Conservation (phyloP, 1,140 invertebrate species). For the Mesaphorura yosii region DNA sequence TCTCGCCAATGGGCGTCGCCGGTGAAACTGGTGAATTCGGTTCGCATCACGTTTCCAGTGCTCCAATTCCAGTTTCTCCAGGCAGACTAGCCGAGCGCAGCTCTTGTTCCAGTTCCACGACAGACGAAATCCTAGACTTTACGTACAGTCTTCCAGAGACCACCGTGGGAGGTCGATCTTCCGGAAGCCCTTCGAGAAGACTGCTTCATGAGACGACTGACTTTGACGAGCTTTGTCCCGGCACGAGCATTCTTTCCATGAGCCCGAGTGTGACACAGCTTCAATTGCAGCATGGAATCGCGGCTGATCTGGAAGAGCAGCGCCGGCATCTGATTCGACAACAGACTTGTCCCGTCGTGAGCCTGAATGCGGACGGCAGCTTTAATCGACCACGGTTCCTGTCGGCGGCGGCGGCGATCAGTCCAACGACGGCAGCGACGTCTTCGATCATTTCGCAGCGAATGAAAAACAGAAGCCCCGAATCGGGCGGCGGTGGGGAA, state of each 20-base stretch:
- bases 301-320: conserved; percentile 29
- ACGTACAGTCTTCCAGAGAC: conserved; percentile 29
- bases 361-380: conserved; percentile 19
- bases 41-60: too few species aligned
- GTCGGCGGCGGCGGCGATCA: conserved; percentile 30
- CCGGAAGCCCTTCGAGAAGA: conserved; percentile 26
- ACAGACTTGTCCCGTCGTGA: conserved; percentile 31
- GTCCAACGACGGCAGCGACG: conserved; percentile 26
- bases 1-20: neutral
- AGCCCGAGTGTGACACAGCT: conserved; percentile 27
- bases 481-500: conserved; percentile 10
- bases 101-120: conserved; percentile 24
- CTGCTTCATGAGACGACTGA: conserved; percentile 23
- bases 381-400: conserved; percentile 29
- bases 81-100: conserved; percentile 19
- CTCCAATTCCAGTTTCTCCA: conserved; percentile 22
- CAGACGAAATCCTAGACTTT: conserved; percentile 30
- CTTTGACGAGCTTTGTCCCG: conserved; percentile 28
- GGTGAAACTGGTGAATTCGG: too few species aligned
- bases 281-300: conserved; percentile 18
- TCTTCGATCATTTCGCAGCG: conserved; percentile 28
- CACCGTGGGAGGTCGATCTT: conserved; percentile 24
- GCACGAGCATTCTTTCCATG: conserved; percentile 30
- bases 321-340: conserved; percentile 29
- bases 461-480: conserved; percentile 26